These are phyloP conservation scores for Sialis fuliginosa DNA, from an alignment of 2,888 invertebrate species.

Conservation along the genomic window DNA sequence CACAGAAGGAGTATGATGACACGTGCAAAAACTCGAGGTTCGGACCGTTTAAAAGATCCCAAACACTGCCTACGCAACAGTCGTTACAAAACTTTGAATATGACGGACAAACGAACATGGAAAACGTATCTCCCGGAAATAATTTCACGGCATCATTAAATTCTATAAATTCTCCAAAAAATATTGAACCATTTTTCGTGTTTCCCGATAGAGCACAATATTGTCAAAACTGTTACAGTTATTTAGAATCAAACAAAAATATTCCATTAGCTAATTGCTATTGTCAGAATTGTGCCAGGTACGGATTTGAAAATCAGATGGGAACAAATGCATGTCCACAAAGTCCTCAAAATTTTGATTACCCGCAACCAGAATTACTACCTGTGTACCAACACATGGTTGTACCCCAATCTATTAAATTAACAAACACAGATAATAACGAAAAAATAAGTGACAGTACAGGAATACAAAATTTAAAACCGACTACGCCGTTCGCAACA, in stretches of 20 bases:
- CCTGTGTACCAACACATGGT: too few species aligned
- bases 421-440: too few species aligned
- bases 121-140: not conserved
- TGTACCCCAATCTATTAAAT: too few species aligned
- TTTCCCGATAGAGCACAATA: not conserved
- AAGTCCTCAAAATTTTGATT: too few species aligned
- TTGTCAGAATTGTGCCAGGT: not conserved
- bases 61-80: not conserved
- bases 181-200: too few species aligned
- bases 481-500: not conserved
- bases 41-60: not conserved
- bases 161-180: not conserved
- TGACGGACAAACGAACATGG: too few species aligned
- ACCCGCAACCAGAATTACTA: too few species aligned
- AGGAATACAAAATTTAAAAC: too few species aligned
- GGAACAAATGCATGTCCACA: too few species aligned
- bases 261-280: not conserved
- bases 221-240: not conserved
- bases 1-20: not conserved
- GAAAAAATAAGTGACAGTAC: too few species aligned
- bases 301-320: not conserved
- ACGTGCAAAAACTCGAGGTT: not conserved
- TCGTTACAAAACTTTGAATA: too few species aligned
- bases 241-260: not conserved
- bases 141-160: not conserved